Conservation (phyloP, 2,888 invertebrate species). For the Harpagoxenus sublaevis region DNA sequence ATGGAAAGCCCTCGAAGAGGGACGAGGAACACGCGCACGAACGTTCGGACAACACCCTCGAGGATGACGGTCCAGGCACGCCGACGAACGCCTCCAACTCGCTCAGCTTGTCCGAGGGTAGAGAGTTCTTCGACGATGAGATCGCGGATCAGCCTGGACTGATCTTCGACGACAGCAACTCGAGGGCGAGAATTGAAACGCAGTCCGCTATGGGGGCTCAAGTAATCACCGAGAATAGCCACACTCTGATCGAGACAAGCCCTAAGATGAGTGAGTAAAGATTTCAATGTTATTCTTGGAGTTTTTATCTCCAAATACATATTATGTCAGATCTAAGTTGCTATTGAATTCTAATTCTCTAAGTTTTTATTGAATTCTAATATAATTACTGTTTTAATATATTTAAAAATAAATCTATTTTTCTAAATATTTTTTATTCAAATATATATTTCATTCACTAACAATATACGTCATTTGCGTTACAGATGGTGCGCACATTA, state of each 20-base stretch:
- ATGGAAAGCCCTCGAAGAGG: constrained; percentile 85
- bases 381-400: not conserved
- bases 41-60: constrained; percentile 83
- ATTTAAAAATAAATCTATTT: constrained; percentile 1
- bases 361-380: not conserved
- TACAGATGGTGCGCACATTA: constrained; percentile 77
- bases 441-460: not conserved
- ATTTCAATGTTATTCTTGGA: constrained; percentile 25
- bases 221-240: constrained; percentile 82
- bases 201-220: constrained; percentile 75
- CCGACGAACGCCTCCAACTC: constrained; percentile 93
- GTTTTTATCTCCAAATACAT: not conserved
- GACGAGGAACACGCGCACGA: constrained; percentile 86
- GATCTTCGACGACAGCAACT: constrained; percentile 91
- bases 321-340: not conserved
- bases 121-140: constrained; percentile 95
- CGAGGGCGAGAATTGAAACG: constrained; percentile 75
- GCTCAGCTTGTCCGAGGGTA: constrained; percentile 93
- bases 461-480: constrained; percentile 25
- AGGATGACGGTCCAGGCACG: constrained; percentile 89
- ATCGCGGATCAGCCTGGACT: constrained; percentile 96
- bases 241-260: constrained; percentile 82
- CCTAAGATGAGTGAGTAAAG: constrained; percentile 81
- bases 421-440: not conserved
- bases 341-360: too few relatives aligned